Evolutionary conservation across 2,797 vertebrate species (phyloP).

Genomic region (Sebastiscus tertius): DNA sequence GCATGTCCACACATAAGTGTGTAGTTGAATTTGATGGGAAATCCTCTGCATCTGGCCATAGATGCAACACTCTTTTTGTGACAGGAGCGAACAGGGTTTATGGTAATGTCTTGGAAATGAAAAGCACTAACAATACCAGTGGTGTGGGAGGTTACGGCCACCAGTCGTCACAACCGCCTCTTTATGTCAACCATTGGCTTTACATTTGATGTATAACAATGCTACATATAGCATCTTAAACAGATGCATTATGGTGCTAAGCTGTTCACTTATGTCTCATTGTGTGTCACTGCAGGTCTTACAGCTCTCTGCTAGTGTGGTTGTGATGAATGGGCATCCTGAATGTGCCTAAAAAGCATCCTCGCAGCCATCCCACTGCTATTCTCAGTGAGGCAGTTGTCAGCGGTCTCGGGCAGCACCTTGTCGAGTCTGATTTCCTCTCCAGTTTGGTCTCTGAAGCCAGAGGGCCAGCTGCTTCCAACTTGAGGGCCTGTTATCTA

Average conservation of each 20-base stretch:
- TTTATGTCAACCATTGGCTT: conserved; percentile 1
- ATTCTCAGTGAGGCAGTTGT: conserved; percentile 40
- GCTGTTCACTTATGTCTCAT: conserved; percentile 31
- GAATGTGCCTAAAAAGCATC: conserved; percentile 37
- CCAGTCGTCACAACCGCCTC: not conserved
- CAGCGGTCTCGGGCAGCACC: conserved; percentile 48
- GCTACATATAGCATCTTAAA: not conserved
- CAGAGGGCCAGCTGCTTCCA: conserved; percentile 58
- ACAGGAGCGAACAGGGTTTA: not conserved
- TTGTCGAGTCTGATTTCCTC: conserved; percentile 66
- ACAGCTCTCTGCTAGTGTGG: conserved; percentile 37
- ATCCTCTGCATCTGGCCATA: not conserved
- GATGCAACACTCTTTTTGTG: not conserved
- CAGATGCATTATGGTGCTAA: conserved; percentile 3
- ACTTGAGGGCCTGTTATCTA: conserved; percentile 60
- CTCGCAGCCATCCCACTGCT: conserved; percentile 35
- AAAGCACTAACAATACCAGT: not conserved
- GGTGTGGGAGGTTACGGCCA: not conserved
- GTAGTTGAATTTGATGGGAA: not conserved
- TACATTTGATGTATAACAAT: conserved; percentile 6
- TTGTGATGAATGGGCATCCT: conserved; percentile 56
- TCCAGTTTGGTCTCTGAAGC: conserved; percentile 26
- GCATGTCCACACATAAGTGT: not conserved
- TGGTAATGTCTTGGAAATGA: not conserved
- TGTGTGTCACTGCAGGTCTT: conserved; percentile 5